Conservation (phyloP, 1,140 invertebrate species). For the Brachionus sp. region DNA sequence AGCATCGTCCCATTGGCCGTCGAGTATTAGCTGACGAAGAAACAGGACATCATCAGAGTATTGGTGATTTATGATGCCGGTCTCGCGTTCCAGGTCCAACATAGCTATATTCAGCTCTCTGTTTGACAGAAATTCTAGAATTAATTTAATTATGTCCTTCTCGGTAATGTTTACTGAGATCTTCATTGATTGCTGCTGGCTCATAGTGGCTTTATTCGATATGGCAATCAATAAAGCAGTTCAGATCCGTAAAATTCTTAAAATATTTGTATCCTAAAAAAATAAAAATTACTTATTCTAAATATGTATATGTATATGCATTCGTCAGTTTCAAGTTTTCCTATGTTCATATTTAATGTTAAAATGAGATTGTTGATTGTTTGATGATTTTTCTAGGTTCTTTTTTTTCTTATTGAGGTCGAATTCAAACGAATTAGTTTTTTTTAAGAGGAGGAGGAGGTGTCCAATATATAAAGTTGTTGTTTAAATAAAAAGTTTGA, state of each 20-base stretch:
- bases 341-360: slow-evolving; percentile 25
- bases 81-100: slow-evolving; percentile 84
- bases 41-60: slow-evolving; percentile 88
- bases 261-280: not conserved
- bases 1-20: slow-evolving; percentile 96
- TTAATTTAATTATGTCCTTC: slow-evolving; percentile 77
- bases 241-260: not conserved
- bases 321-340: not conserved
- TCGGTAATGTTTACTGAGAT: slow-evolving; percentile 6
- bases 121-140: slow-evolving; percentile 86
- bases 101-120: slow-evolving; percentile 74
- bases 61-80: slow-evolving; percentile 79
- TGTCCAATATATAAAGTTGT: not conserved
- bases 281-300: not conserved
- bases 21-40: slow-evolving; percentile 81
- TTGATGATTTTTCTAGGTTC: not conserved
- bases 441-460: not conserved
- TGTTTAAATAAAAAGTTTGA: not conserved
- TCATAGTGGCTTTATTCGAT: not conserved
- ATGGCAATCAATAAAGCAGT: not conserved
- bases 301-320: not conserved
- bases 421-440: not conserved
- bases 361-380: not conserved
- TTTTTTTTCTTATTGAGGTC: not conserved
- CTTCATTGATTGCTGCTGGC: not conserved